Percentiles rank a stretch among this genome's conserved stretches.
phyloP scores from a whole-genome alignment of 2,797 vertebrate genomes.

The Leptodactylus fallax region DNA sequence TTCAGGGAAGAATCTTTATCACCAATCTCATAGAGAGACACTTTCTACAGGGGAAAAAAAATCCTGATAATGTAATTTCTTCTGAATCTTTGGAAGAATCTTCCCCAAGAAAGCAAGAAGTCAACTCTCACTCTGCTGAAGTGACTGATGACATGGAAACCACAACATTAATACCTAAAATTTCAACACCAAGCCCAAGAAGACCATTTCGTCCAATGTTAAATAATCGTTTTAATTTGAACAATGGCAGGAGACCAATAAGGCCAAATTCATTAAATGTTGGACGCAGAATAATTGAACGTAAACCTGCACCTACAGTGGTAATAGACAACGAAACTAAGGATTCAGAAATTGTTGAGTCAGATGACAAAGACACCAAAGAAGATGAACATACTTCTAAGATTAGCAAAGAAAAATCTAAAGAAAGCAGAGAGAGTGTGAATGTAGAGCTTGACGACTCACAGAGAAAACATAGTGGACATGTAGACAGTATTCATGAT shows the following conservation, averaged over 20 bases:
- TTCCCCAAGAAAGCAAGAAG: conserved; percentile 67
- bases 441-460: conserved; percentile 34
- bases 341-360: conserved; percentile 57
- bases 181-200: conserved; percentile 64
- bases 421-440: conserved; percentile 46
- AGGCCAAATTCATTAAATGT: conserved; percentile 67
- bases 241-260: conserved; percentile 76
- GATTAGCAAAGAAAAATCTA: conserved; percentile 60
- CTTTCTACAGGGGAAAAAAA: conserved; percentile 64
- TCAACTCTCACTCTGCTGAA: conserved; percentile 73
- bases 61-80: conserved; percentile 19
- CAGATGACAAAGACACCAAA: conserved; percentile 54
- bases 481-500: conserved; percentile 1
- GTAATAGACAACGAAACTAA: conserved; percentile 70
- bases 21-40: conserved; percentile 70
- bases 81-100: conserved; percentile 65
- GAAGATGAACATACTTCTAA: conserved; percentile 55
- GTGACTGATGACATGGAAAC: conserved; percentile 69
- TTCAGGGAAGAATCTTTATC: conserved; percentile 69
- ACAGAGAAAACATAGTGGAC: background rate
- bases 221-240: conserved; percentile 79
- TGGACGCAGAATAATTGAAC: conserved; percentile 65
- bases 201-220: conserved; percentile 77
- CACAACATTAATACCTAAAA: conserved; percentile 65
- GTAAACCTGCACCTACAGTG: conserved; percentile 59